These are phyloP conservation scores for Galaxea fascicularis DNA, from an alignment of 92 coral and sea anemone genomes.

Conservation along the genomic window DNA sequence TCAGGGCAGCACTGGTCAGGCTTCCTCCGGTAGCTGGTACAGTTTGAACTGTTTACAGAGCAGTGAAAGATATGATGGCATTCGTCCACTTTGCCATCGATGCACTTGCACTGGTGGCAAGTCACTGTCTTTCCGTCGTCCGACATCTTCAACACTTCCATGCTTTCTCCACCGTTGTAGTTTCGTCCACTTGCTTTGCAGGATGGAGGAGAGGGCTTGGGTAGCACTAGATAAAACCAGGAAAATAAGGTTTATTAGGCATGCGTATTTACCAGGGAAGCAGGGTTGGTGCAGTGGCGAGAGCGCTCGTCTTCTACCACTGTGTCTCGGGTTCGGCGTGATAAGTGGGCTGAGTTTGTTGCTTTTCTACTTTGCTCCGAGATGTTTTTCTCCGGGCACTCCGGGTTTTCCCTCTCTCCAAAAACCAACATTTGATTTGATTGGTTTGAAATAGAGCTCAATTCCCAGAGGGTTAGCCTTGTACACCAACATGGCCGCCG, in stretches of 20 bases:
- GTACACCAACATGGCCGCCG: too few species aligned
- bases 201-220: slow-evolving; percentile 31
- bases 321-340: too few species aligned
- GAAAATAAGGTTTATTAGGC: not conserved
- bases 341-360: too few species aligned
- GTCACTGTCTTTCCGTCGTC: slow-evolving; percentile 1
- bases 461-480: too few species aligned
- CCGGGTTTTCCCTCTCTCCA: too few species aligned
- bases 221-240: slow-evolving; percentile 11
- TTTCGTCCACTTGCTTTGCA: slow-evolving; percentile 10
- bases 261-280: too few species aligned
- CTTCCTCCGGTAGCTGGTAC: slow-evolving; percentile 12
- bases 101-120: slow-evolving; percentile 36
- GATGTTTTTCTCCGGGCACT: too few species aligned
- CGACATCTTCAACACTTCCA: slow-evolving; percentile 43
- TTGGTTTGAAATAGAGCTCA: too few species aligned
- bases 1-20: slow-evolving; percentile 42
- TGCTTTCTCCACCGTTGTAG: slow-evolving; percentile 23
- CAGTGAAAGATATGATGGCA: slow-evolving; percentile 46
- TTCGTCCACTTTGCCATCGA: slow-evolving; percentile 10
- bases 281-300: too few species aligned
- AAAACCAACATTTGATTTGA: too few species aligned
- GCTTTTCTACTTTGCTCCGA: too few species aligned
- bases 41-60: slow-evolving; percentile 9
- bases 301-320: too few species aligned